Conservation (phyloP, 1,140 invertebrate genomes). For the Microplitis demolitor region DNA sequence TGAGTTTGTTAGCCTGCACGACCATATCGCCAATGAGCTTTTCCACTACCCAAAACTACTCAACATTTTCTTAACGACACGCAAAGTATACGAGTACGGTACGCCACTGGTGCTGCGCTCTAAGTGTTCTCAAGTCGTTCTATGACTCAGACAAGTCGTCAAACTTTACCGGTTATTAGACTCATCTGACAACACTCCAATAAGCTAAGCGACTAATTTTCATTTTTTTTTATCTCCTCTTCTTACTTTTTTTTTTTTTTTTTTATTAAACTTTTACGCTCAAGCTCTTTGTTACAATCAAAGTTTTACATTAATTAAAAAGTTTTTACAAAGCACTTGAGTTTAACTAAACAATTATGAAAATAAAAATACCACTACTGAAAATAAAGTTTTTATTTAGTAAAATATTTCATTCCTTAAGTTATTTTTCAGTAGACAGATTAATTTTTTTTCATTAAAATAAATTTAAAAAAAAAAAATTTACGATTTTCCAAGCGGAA, state of each 20-base stretch:
- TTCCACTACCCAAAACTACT: background rate
- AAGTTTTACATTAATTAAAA: no score
- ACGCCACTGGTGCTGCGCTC: background rate
- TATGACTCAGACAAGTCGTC: conserved; percentile 1
- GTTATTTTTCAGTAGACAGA: no score
- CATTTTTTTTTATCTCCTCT: background rate
- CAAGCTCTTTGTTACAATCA: no score
- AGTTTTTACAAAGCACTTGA: no score
- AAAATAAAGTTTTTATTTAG: no score
- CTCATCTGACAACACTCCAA: background rate
- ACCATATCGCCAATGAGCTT: background rate
- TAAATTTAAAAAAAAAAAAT: no score
- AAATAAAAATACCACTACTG: no score
- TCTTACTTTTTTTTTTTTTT: background rate
- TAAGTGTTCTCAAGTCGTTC: background rate
- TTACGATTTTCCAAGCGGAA: no score
- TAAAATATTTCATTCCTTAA: no score
- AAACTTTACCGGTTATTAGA: background rate
- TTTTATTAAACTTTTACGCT: background rate
- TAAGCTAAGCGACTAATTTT: background rate
- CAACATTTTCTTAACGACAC: background rate
- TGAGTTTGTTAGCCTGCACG: no score
- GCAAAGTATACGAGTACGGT: background rate
- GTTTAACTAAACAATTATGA: no score
- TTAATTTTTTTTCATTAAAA: no score